phyloP scores from a whole-genome alignment of 2,113 vertebrate genomes.

The Hippocampus comes region DNA sequence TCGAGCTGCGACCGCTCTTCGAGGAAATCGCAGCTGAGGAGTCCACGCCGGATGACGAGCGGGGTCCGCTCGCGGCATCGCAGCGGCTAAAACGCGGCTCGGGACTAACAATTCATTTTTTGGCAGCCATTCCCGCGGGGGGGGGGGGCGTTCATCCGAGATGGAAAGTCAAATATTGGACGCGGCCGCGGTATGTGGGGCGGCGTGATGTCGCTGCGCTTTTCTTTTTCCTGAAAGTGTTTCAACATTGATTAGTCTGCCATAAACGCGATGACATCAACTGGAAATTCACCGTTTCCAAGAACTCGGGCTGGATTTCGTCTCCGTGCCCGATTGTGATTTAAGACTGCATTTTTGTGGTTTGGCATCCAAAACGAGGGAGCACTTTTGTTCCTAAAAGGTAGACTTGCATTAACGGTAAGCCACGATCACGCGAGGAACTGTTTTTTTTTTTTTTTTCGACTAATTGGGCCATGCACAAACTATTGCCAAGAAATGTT shows the following conservation, averaged over 20 bases:
- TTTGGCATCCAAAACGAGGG: no score
- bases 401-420: no score
- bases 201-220: conserved; percentile 4
- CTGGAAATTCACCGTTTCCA: not conserved
- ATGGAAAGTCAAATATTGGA: conserved; percentile 18
- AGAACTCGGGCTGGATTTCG: not conserved
- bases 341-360: no score
- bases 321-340: no score
- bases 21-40: conserved; percentile 33
- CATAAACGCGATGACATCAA: not conserved
- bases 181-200: conserved; percentile 8
- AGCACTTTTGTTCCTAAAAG: no score
- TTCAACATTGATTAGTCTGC: not conserved
- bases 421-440: no score
- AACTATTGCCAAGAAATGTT: no score
- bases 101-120: conserved; percentile 10
- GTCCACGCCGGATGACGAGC: conserved; percentile 28
- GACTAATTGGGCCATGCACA: no score
- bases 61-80: conserved; percentile 28
- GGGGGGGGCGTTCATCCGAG: conserved; percentile 7
- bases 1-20: conserved; percentile 55
- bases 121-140: conserved; percentile 7
- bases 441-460: no score
- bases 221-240: conserved; percentile 4
- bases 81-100: conserved; percentile 5